These are phyloP conservation scores for Artibeus lituratus DNA, from an alignment of 2,797 vertebrate species.

Conservation along the genomic window DNA sequence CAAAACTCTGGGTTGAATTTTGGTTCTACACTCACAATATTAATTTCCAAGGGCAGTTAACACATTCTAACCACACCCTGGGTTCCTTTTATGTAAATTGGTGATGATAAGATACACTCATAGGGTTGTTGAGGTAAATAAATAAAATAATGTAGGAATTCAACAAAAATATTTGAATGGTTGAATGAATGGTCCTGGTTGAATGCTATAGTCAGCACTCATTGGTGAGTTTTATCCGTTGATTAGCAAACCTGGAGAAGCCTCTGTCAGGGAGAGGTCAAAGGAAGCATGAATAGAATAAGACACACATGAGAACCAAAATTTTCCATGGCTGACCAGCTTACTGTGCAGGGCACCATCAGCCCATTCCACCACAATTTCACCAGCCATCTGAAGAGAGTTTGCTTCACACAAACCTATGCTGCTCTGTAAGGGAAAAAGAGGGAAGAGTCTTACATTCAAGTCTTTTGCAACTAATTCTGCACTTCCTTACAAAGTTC, in stretches of 20 bases:
- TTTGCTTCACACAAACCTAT: not conserved
- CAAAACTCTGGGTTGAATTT: not conserved
- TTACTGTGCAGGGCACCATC: not conserved
- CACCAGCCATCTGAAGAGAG: not conserved
- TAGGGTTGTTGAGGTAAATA: not conserved
- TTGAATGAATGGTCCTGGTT: not conserved
- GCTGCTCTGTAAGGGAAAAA: not conserved
- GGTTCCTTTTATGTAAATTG: not conserved
- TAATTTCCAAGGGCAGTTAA: not conserved
- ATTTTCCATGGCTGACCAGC: fast-evolving
- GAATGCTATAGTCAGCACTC: not conserved
- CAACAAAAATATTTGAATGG: not conserved
- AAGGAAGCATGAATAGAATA: not conserved
- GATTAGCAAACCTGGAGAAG: not conserved
- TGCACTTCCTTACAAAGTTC: not conserved
- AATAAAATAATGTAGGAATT: not conserved
- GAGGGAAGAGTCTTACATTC: not conserved
- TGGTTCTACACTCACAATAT: not conserved
- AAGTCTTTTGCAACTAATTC: not conserved
- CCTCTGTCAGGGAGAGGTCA: fast-evolving
- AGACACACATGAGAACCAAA: not conserved
- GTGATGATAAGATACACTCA: not conserved
- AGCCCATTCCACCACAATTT: not conserved
- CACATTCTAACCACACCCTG: not conserved
- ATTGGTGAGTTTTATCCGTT: not conserved